Percentiles rank a stretch among this genome's conserved stretches.
Evolutionary conservation across 2,797 vertebrate genomes (phyloP).

Genomic region (Coreius guichenoti): DNA sequence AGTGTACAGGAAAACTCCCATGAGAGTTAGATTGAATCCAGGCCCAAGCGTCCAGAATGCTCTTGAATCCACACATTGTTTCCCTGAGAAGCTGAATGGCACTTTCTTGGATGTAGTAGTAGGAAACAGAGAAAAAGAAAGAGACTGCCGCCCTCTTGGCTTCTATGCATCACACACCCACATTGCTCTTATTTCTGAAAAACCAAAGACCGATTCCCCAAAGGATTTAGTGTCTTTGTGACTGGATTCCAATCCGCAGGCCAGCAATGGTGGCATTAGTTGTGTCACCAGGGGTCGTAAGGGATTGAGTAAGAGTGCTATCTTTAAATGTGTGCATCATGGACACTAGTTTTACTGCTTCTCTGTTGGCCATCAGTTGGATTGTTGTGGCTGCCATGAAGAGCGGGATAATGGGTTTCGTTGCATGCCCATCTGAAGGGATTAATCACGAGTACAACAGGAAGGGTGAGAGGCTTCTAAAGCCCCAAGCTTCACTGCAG

Average conservation of each 20-base stretch:
- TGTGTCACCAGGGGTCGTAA: conserved; percentile 33
- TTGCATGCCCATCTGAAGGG: conserved; percentile 52
- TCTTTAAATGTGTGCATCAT: conserved; percentile 60
- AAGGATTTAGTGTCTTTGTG: conserved; percentile 60
- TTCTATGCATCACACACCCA: conserved; percentile 20
- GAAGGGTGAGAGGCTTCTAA: conserved; percentile 56
- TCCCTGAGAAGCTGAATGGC: conserved; percentile 46
- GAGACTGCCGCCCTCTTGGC: conserved; percentile 37
- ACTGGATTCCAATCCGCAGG: conserved; percentile 40
- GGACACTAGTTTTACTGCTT: conserved; percentile 19
- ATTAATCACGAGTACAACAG: conserved; percentile 59
- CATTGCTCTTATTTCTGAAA: conserved; percentile 51
- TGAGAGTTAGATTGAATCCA: conserved; percentile 60
- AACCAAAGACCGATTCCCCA: conserved; percentile 46
- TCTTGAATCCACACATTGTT: conserved; percentile 55
- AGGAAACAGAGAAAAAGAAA: conserved; percentile 52
- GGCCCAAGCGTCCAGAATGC: conserved; percentile 40
- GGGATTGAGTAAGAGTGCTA: conserved; percentile 48
- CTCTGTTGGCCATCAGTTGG: conserved; percentile 38
- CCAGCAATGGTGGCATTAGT: conserved; percentile 37
- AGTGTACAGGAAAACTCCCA: conserved; percentile 53
- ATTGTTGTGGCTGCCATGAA: conserved; percentile 46
- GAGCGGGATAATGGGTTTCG: conserved; percentile 46
- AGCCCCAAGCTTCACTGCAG: conserved; percentile 55
- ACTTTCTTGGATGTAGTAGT: conserved; percentile 51